Percentiles rank a stretch among this genome's conserved stretches.
Conservation (phyloP, 2,113 vertebrate species). For the Psilopsiagon aymara region DNA sequence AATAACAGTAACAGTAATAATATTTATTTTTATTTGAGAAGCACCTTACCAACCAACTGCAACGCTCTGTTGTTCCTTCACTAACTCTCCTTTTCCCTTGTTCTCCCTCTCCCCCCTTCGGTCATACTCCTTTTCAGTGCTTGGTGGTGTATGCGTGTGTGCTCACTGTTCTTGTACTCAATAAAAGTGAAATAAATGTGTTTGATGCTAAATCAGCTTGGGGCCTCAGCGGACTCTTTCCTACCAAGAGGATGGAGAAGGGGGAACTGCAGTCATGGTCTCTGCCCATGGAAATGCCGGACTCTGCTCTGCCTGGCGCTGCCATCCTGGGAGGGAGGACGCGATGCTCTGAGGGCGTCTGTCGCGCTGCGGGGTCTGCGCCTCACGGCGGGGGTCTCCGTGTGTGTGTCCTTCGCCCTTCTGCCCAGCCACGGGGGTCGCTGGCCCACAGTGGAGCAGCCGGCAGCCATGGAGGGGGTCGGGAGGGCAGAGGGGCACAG, state of each 20-base stretch:
- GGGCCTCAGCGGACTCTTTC: not conserved
- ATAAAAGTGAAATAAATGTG: constrained; percentile 95
- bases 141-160: constrained; percentile 93
- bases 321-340: not conserved
- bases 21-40: constrained; percentile 74
- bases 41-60: constrained; percentile 78
- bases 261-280: rapidly evolving
- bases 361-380: too few species aligned
- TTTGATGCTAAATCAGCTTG: constrained; percentile 77
- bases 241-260: not conserved
- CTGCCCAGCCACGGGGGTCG: rapidly evolving
- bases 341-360: rapidly evolving
- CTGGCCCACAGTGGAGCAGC: rapidly evolving
- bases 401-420: not conserved
- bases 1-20: constrained; percentile 50
- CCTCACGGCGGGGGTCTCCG: not conserved
- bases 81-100: constrained; percentile 70
- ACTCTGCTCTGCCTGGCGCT: not conserved
- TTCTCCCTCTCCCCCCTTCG: constrained; percentile 67
- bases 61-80: constrained; percentile 72
- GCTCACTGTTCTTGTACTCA: constrained; percentile 95
- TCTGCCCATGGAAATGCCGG: not conserved
- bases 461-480: not conserved
- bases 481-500: too few species aligned
- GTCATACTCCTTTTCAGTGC: constrained; percentile 79